Conservation (phyloP, 2,797 vertebrate genomes). For the Carcharodon carcharias region DNA sequence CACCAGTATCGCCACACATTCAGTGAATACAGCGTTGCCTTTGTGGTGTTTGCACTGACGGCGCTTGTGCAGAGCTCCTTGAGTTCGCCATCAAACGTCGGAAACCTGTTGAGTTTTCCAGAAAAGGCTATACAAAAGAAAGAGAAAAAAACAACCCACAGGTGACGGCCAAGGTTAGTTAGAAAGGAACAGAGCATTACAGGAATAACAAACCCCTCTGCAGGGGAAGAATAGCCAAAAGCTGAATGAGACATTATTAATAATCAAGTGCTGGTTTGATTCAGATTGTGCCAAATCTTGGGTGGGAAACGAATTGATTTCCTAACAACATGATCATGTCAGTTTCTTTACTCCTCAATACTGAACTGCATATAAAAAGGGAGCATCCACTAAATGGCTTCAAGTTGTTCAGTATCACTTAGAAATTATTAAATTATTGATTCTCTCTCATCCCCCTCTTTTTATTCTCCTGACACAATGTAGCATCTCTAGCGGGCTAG, state of each 20-base stretch:
- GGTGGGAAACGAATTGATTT: not conserved
- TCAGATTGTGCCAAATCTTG: not conserved
- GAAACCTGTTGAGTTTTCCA: slow-evolving; percentile 55
- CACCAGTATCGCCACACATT: slow-evolving; percentile 51
- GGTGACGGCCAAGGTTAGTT: slow-evolving; percentile 12
- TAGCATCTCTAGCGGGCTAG: not conserved
- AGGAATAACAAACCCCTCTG: not conserved
- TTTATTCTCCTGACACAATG: not conserved
- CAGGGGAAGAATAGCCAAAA: not conserved
- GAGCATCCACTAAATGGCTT: not conserved
- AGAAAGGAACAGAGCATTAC: not conserved
- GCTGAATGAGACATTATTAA: not conserved
- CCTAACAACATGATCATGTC: not conserved
- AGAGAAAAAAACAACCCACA: slow-evolving; percentile 44
- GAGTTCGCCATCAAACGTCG: slow-evolving; percentile 49
- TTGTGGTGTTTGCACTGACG: slow-evolving; percentile 52
- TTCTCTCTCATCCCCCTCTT: not conserved
- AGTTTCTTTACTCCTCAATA: not conserved
- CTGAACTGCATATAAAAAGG: not conserved
- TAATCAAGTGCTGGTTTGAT: not conserved
- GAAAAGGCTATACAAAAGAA: slow-evolving; percentile 52
- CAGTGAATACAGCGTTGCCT: slow-evolving; percentile 47
- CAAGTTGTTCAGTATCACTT: not conserved
- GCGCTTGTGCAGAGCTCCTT: slow-evolving; percentile 50
- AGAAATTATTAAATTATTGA: not conserved